A percentile compares a stretch with the other conserved stretches of the same genome.
phyloP scores from a whole-genome alignment of 2,113 vertebrate genomes.

The Acanthochromis polyacanthus region DNA sequence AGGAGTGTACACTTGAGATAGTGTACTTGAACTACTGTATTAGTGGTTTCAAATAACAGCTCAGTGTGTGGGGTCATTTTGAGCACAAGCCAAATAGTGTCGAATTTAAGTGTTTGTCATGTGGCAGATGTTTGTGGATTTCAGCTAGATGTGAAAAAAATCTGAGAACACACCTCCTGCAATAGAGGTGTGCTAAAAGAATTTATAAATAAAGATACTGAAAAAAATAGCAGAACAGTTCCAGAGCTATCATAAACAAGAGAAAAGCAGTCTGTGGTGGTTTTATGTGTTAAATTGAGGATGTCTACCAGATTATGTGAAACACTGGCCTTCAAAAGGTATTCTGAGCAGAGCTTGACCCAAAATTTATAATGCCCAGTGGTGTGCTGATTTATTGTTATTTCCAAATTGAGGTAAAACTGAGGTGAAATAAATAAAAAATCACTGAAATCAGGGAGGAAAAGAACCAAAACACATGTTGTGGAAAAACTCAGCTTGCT shows the following conservation, averaged over 20 bases:
- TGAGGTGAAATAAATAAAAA: constrained; percentile 5
- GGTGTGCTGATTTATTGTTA: background rate
- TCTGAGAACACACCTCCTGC: background rate
- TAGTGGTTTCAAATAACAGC: constrained; percentile 16
- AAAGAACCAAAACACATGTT: background rate
- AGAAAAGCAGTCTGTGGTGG: background rate
- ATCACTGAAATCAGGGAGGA: background rate
- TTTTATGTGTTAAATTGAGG: constrained; percentile 9
- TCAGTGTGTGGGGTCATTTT: constrained; percentile 38
- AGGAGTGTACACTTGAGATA: background rate
- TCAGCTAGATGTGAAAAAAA: background rate
- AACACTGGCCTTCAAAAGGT: background rate
- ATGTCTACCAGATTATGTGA: constrained; percentile 6
- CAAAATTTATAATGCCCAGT: background rate
- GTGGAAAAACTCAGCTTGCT: background rate
- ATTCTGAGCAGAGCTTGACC: background rate
- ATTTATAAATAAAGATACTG: background rate
- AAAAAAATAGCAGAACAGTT: background rate
- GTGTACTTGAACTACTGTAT: constrained; percentile 25
- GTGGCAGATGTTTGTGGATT: constrained; percentile 18
- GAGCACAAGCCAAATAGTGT: constrained; percentile 27
- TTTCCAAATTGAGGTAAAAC: background rate
- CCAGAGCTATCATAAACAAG: background rate
- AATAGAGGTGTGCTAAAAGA: background rate
- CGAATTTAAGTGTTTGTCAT: constrained; percentile 2